Evolutionary conservation across 1,140 invertebrate species (phyloP), one percentile per base, ranked within the genome.

Genomic region (Ostrea edulis): DNA sequence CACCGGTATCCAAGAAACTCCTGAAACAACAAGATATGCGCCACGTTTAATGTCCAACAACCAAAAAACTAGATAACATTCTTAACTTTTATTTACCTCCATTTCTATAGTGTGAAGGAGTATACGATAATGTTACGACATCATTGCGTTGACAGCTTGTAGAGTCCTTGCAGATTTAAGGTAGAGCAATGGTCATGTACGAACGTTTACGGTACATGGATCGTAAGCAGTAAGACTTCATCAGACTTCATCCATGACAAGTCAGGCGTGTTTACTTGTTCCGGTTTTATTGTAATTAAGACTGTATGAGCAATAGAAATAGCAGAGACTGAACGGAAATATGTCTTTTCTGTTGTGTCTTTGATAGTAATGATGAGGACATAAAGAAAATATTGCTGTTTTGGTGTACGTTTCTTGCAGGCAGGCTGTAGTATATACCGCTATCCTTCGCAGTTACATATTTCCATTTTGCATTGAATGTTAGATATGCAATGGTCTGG

Each of bases 21-120:
- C 9, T 14, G 68, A 22, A 25, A 77, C 29, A 77, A 77, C 68
- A 35, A 25, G 68, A 77, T 29, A 77, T 77, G 68, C 68, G 68
- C 68, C 68, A 77, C 68, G 29, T 77, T 62, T 77, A 77, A 77
- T 77, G 58, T 77, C 68, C 68, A 35, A 77, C 68, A 77, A 77
- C 68, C 68, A 77, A 77, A 77, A 77, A 77, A 77, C 68, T 77
- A 77, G 68, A 77, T 77, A 77, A 77, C 68, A 77, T 77, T 77
- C 22, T 77, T 77, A 25, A 77, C 68, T 77, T 77, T 77, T 77
- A 77, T 22, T 77, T 77, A 77, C 29, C 68, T 35, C 25, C 68
- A 77, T 77, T 77, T 25, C 68, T 77, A 35, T 77, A 25, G 68
- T 29, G 68, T 77, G 68, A 77, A 29, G 68, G 68, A 77, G 29